Evolutionary conservation across 2,113 vertebrate species (phyloP).

Genomic region (Penelope pileata): DNA sequence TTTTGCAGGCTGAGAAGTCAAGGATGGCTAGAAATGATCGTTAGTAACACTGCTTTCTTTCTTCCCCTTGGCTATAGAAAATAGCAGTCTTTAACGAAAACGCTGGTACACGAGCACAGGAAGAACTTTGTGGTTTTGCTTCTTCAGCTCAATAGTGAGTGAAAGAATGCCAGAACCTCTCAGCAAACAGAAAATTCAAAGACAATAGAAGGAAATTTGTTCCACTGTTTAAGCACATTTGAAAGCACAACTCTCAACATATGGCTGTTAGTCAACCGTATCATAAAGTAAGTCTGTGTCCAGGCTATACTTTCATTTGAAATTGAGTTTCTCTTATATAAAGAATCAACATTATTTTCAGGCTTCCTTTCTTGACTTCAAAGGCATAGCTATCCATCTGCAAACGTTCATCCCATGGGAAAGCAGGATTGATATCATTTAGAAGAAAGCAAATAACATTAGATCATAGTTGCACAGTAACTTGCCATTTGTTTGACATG

Average conservation of each 20-base stretch:
- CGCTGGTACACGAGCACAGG: neutral
- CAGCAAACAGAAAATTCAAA: neutral
- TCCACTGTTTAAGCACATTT: neutral
- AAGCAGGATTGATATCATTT: neutral
- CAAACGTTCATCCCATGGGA: neutral
- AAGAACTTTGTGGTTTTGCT: neutral
- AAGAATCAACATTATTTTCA: neutral
- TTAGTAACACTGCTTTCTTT: neutral
- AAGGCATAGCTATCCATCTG: neutral
- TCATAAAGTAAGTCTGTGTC: neutral
- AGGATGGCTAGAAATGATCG: neutral
- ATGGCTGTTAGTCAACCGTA: neutral
- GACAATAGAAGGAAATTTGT: neutral
- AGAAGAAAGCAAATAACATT: constrained; percentile 4
- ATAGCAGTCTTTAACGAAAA: neutral
- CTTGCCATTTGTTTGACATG: constrained; percentile 1
- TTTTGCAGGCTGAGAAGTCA: neutral
- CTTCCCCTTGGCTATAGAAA: neutral
- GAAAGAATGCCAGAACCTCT: neutral
- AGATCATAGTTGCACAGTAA: neutral
- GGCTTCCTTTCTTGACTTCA: neutral
- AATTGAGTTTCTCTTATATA: neutral
- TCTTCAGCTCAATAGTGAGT: neutral
- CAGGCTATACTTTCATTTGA: neutral
- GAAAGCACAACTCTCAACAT: neutral